phyloP scores from a whole-genome alignment of 2,888 invertebrate species.

The Zaprionus lineosus region DNA sequence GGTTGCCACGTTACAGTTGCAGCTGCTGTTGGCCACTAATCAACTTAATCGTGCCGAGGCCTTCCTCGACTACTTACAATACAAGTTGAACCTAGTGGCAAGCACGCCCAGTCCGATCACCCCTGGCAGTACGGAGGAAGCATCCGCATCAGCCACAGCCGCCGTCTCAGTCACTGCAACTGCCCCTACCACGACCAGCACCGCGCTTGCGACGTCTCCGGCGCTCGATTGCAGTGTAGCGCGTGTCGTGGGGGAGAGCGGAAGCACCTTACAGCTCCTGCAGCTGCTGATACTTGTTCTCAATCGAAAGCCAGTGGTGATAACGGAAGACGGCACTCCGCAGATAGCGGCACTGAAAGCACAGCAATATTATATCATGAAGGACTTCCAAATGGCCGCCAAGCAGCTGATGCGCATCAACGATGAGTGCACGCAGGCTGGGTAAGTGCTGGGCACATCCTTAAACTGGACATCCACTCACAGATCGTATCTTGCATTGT shows the following conservation, averaged over 20 bases:
- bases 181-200: constrained; percentile 45
- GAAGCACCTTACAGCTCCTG: constrained; percentile 75
- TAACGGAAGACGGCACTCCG: constrained; percentile 80
- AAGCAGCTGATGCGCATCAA: constrained; percentile 81
- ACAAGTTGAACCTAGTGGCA: constrained; percentile 68
- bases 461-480: neutral
- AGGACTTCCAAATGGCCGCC: constrained; percentile 83
- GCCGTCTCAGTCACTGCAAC: neutral
- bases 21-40: constrained; percentile 80
- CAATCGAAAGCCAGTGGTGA: constrained; percentile 76
- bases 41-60: constrained; percentile 80
- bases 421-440: constrained; percentile 59
- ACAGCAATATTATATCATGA: constrained; percentile 83
- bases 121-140: constrained; percentile 23
- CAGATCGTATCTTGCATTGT: neutral
- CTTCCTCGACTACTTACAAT: constrained; percentile 79
- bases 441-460: constrained; percentile 73
- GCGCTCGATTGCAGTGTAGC: constrained; percentile 36
- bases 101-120: constrained; percentile 58
- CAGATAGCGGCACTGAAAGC: constrained; percentile 81
- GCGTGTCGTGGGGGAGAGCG: constrained; percentile 58
- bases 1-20: constrained; percentile 79
- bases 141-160: constrained; percentile 8
- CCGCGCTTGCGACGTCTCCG: constrained; percentile 30
- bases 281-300: constrained; percentile 79